Base-by-base conservation (phyloP, 1,140 invertebrate species). In the Drosophila santomea region DNA sequence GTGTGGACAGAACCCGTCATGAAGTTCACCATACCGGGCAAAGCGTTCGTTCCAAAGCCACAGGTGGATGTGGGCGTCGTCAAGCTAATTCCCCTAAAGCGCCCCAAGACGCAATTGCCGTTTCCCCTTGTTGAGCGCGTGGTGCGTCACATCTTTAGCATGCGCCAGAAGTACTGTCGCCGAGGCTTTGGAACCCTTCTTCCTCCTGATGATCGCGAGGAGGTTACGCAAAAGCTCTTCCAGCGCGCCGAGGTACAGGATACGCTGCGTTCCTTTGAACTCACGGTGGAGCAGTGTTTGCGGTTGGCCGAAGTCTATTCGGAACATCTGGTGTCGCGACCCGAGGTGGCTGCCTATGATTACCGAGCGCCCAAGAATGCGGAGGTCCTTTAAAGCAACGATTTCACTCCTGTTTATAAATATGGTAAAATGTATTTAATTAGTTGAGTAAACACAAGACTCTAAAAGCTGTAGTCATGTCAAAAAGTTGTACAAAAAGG, bases 51-150 rank as follows among this genome's bases (percentile, higher is more conserved):
- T 48, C 99, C 99, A 0, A 95, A 96, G 88, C 98, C 99, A 0
- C 95, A 99, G 57, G 98, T 99, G 7, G 97, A 99, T 94, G 98
- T 99, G 4, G 98, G 97, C 48, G 96, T 99, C 10, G 98, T 99
- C 0, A 96, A 96, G 50, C 94, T 99, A 50, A 94, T 95, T 23
- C 98, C 99, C 3, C 91, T 96, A 3, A 95, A 95, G 74, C 91
- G 94, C 51, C 98, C 99, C 2, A 97, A 98, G 72, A 93, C 94
- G 1, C 92, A 95, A 44, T 93, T 97, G 32, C 95, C 97, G 0
- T 99, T 99, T 93, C 92, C 95, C 73, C 90, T 98, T 12, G 95
- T 99, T 47, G 98, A 99, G 91, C 99, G 99, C 94, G 95, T 99
- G 20, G 93, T 96, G 0, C 93, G 97, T 0, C 95, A 96, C 72